These are phyloP conservation scores for Cinara cedri DNA, from an alignment of 2,888 invertebrate genomes.

Conservation along the genomic window DNA sequence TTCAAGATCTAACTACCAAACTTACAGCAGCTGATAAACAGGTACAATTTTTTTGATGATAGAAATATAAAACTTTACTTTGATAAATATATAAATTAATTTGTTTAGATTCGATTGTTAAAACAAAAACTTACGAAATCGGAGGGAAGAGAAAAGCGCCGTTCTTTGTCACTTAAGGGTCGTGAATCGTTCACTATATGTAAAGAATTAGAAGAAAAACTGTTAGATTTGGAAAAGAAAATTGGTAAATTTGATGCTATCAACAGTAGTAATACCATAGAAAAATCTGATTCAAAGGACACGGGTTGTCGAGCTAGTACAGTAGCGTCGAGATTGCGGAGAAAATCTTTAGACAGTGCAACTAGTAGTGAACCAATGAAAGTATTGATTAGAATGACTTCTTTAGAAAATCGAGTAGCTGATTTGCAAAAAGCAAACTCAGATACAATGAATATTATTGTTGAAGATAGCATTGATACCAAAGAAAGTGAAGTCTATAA, in stretches of 20 bases:
- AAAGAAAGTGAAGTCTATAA: slow-evolving; percentile 62
- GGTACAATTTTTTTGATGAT: slow-evolving; percentile 63
- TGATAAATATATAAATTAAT: not conserved
- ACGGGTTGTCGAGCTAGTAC: slow-evolving; percentile 62
- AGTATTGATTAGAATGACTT: slow-evolving; percentile 76
- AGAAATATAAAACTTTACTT: no score
- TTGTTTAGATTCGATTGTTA: slow-evolving; percentile 67
- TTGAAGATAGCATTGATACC: slow-evolving; percentile 59
- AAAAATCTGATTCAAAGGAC: slow-evolving; percentile 65
- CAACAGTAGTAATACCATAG: slow-evolving; percentile 65
- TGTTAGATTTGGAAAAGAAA: slow-evolving; percentile 80
- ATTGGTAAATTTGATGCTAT: slow-evolving; percentile 72
- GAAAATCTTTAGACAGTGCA: slow-evolving; percentile 77
- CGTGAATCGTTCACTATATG: slow-evolving; percentile 80
- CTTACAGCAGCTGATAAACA: slow-evolving; percentile 82
- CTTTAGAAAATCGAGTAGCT: slow-evolving; percentile 78
- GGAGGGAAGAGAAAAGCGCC: slow-evolving; percentile 79
- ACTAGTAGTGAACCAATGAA: slow-evolving; percentile 80
- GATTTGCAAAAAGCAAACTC: slow-evolving; percentile 66
- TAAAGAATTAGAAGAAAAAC: slow-evolving; percentile 84
- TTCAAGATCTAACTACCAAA: slow-evolving; percentile 83
- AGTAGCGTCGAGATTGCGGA: slow-evolving; percentile 69
- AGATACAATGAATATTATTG: slow-evolving; percentile 54
- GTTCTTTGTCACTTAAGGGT: slow-evolving; percentile 78
- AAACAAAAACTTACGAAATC: slow-evolving; percentile 81